Base-by-base conservation (phyloP, 1,140 invertebrate species). In the Drosophila kurseongensis region DNA sequence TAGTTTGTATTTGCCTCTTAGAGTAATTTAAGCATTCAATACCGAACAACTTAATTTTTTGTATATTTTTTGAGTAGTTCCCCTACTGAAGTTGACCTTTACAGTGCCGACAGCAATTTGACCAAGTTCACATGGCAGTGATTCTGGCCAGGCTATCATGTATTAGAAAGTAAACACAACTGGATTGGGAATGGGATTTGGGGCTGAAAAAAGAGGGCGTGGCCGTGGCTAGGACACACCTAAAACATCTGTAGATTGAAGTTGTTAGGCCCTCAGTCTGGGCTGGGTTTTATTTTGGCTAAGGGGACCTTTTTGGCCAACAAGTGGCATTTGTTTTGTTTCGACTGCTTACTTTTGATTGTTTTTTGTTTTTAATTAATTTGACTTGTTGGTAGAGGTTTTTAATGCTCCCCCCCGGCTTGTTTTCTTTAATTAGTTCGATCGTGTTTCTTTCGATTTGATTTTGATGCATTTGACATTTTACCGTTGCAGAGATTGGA, bases 41-140 rank as follows among this genome's bases (percentile, higher is more conserved):
- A 27, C 6, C 6, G 3, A 59, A 59, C 16, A 29, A 32, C 8
- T 14, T 27, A 2, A 56, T n/a, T 60, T 35, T 27, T 42, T 35
- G 10, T 59, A 10, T 13, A 27, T 36, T 41, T 16, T 27, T 47
- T 35, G 1, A 27, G 40, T 56, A 16, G 14, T 58, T 66, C 35
- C 48, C 40, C 48, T 16, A 16, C 47, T 38, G 42, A 10, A 41
- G 16, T 47, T 86, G 82, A 86, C 82, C 84, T 88, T 86, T 86
- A 42, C n/a, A 48, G 50, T 56, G 44, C 65, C 52, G 65, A 29
- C 36, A 71, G 66, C 66, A 16, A 71, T 35, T 88, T 72, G 79
- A 77, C 83, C 82, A 86, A 83, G 80, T 83, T 83, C 80, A 83
- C 80, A 83, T 84, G 80, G 71, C 65, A 56, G 62, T n/a, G 61